Evolutionary conservation across 2,797 vertebrate species (phyloP), one percentile per base, ranked within the genome.

Genomic region (Neosilurus hyrtlii): DNA sequence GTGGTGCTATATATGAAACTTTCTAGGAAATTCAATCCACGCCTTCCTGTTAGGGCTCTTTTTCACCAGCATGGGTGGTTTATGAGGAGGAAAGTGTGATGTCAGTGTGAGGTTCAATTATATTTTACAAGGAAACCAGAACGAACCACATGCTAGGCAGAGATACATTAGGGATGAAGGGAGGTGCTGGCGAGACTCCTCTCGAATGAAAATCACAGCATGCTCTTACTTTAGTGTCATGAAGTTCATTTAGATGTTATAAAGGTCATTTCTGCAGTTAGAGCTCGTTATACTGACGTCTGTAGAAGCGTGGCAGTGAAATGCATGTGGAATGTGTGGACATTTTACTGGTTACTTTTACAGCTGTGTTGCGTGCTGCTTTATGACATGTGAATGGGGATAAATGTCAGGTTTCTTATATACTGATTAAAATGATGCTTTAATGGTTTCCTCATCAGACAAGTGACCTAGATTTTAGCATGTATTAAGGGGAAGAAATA

Each of bases 41-140:
- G 74, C 37, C 10, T 49, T 72, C 77, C 63, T 77, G 80, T 88
- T 86, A 84, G 87, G 86, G 72, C 88, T 86, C 87, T 87, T 82
- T 77, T 63, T 79, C 63, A 81, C 75, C 85, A 86, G 83, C 85
- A 87, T 62, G 84, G 88, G 89, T 92, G 90, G 88, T 90, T 92
- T 92, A 83, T 74, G 72, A 80, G 81, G 82, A 86, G 89, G 88
- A 90, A 90, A 88, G 89, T 89, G 89, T 90, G 91, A 91, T 91
- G 91, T 91, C 91, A 91, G 86, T 89, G 88, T 91, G 89, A 87
- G 90, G 83, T 87, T 88, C 89, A 89, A 86, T 90, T 91, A 88
- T 86, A 83, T 91, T 92, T 90, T 89, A 91, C 87, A 87, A 92
- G 90, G 89, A 90, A 90, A 90, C 85, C 85, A 86, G 89, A 89